Base-by-base conservation (phyloP, 2,888 invertebrate genomes). In the Tiliacea aurago region DNA sequence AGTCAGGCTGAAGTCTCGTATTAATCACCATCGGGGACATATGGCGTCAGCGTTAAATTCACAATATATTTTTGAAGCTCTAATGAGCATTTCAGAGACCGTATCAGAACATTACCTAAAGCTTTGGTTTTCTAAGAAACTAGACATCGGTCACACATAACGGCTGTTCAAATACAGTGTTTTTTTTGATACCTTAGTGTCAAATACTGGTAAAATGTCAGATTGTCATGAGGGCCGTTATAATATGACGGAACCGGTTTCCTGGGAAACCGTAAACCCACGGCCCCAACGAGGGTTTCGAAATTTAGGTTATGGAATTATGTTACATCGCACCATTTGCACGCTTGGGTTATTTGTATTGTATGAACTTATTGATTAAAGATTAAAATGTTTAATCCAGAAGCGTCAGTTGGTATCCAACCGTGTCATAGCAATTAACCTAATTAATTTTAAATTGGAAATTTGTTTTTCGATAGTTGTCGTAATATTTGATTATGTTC, bases 361-460 rank as follows among this genome's bases (percentile, higher is more conserved):
- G 41, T 64, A 23, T 64, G 73, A 56, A 33, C 33, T 56, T 73
- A 75, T 76, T 79, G 56, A 70, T 79, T 64, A 65, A 51, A 78
- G 78, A 79, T 79, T 79, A 66, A 58, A 66, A 55, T 63, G 66
- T 66, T 66, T 76, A 80, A 80, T 76, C 58, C 76, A 55, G 43
- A 64, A 53, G 56, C 67, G 62, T 66, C 62, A 66, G 69, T 69
- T 65, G 41, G 62, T 68, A 77, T 58, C 49, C 62, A 77, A 80
- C 66, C 69, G 66, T 73, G 62, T 68, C 56, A 64, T 49, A 74
- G 37, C 59, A 78, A 81, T 74, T 81, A 62, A 74, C 64, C 61
- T 66, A 70, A 80, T 77, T 80, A 72, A 81, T 74, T 70, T 73
- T 43, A 47, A 64, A 78, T 68, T 67, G 78, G 68, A 80, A 73